Conservation (phyloP, 1,140 invertebrate genomes). For the Cherax destructor region DNA sequence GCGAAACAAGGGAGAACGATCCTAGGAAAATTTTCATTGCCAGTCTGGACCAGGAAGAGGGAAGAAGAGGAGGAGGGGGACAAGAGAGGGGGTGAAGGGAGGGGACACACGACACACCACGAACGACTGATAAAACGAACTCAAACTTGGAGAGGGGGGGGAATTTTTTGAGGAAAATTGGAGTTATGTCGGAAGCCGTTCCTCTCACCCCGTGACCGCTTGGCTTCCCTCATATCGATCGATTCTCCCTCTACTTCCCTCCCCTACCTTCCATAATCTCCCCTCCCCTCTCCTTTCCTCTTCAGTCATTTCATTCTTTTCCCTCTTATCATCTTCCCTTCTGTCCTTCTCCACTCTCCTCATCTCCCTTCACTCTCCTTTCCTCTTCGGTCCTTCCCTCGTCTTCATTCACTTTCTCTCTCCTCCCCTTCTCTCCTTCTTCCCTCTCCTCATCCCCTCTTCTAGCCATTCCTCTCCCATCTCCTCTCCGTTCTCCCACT, state of each 20-base stretch:
- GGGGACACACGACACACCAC: background rate
- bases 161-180: conserved; percentile 14
- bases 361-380: no score
- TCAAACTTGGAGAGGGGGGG: background rate
- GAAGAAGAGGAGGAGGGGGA: no score
- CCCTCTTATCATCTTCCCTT: no score
- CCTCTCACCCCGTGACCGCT: background rate
- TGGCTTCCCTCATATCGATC: background rate
- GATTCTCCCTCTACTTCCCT: background rate
- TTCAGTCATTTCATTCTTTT: no score
- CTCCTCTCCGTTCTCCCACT: background rate
- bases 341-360: no score
- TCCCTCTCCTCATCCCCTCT: background rate
- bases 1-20: conserved; percentile 19
- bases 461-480: background rate
- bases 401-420: no score
- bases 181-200: conserved; percentile 18
- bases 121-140: background rate
- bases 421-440: background rate
- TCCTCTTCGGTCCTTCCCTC: no score
- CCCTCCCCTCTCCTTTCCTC: background rate
- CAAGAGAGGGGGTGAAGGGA: background rate
- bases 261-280: background rate
- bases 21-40: background rate
- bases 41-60: background rate